Base-by-base conservation (phyloP, 2,797 vertebrate species). In the Pristis pectinata region DNA sequence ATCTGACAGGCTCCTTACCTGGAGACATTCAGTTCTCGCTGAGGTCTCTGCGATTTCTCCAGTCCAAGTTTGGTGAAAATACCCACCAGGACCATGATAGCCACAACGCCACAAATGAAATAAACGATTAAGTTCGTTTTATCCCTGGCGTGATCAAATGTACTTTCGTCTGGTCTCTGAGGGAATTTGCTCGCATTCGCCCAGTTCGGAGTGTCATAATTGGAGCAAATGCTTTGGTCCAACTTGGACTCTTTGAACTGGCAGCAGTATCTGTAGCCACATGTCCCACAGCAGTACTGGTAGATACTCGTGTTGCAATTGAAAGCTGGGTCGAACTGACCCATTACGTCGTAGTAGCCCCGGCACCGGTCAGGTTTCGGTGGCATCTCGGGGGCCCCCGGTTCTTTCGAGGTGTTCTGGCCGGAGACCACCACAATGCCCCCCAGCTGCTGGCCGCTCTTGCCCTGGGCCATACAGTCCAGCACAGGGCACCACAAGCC, bases 221-320 rank as follows among this genome's bases (percentile, higher is more conserved):
- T 99, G 83, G 98, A 99, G 96, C 99, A 99, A 97, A 98, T 98
- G 96, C 97, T 98, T 96, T 99, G 99, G 96, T 99, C 98, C 97
- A 99, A 96, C 89, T 98, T 98, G 2, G 98, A 98, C 96, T 98
- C 97, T 95, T 98, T 98, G 97, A 97, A 98, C 95, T 98, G 98
- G 97, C 99, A 99, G 97, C 99, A 99, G 97, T 99, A 99, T 95
- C 99, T 98, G 97, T 99, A 99, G 97, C 99, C 99, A 98, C 99
- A 99, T 98, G 99, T 99, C 97, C 99, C 99, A 96, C 99, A 99
- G 97, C 99, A 99, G 97, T 98, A 99, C 95, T 99, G 97, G 96
- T 99, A 99, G 96, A 98, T 98, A 95, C 98, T 98, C 30, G 99
- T 99, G 95, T 98, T 98, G 98, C 99, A 99, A 96, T 98, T 97